Percentiles rank a stretch among this genome's conserved stretches.
These are phyloP conservation scores for Oriolus oriolus DNA, from an alignment of 2,113 vertebrate species.

Conservation along the genomic window DNA sequence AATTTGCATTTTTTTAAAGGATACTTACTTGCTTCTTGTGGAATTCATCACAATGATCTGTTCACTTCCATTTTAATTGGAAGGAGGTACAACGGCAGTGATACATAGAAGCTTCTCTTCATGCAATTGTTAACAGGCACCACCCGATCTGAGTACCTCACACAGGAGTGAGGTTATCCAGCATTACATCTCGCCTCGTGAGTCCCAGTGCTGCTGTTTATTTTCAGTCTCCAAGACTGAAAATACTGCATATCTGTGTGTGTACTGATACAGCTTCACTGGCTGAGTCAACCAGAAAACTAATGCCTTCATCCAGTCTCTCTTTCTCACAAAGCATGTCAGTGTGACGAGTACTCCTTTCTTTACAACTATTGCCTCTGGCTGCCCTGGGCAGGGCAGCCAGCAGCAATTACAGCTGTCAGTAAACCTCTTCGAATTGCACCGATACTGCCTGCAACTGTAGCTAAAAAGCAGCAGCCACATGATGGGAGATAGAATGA, in stretches of 20 bases:
- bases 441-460: neutral
- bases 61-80: neutral
- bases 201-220: neutral
- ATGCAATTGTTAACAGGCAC: neutral
- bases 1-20: neutral
- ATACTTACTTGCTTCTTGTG: neutral
- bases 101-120: neutral
- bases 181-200: neutral
- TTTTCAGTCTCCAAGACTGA: neutral
- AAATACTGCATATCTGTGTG: fast-evolving
- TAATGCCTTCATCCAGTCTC: neutral
- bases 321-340: neutral
- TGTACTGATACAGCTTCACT: neutral
- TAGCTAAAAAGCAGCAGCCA: neutral
- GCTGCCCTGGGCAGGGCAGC: neutral
- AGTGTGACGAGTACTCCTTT: neutral
- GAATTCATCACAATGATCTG: neutral
- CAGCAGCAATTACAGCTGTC: neutral
- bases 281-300: neutral
- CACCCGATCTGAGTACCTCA: neutral
- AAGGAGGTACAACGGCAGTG: neutral
- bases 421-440: neutral
- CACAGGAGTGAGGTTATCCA: neutral
- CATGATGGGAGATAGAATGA: fast-evolving
- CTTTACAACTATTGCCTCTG: neutral